These are phyloP conservation scores for Aradophagus sp. DNA, from an alignment of 1,140 invertebrate genomes.

Conservation along the genomic window DNA sequence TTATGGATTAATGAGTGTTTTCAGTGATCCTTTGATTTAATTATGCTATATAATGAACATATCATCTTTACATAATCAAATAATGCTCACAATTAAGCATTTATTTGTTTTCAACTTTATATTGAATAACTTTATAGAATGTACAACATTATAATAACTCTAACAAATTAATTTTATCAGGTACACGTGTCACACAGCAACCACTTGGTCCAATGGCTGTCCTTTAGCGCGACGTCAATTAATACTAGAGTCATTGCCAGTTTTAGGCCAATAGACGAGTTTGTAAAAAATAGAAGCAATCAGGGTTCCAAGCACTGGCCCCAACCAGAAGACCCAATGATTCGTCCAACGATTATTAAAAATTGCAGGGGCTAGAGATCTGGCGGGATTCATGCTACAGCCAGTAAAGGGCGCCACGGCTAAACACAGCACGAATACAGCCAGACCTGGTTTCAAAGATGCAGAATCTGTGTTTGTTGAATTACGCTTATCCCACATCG, in stretches of 20 bases:
- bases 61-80: too few relatives aligned
- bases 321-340: constrained; percentile 82
- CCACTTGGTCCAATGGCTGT: constrained; percentile 4
- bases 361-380: constrained; percentile 84
- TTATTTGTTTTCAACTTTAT: too few relatives aligned
- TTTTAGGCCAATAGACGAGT: constrained; percentile 46
- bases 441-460: constrained; percentile 79
- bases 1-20: too few relatives aligned
- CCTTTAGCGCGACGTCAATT: constrained; percentile 6
- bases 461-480: constrained; percentile 75
- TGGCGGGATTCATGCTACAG: constrained; percentile 87
- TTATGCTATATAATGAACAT: too few relatives aligned
- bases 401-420: constrained; percentile 82
- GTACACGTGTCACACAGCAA: constrained; percentile 11
- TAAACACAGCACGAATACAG: constrained; percentile 78
- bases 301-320: constrained; percentile 60
- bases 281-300: constrained; percentile 61
- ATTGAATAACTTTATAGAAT: background rate
- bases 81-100: too few relatives aligned
- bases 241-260: background rate
- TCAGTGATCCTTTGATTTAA: too few relatives aligned
- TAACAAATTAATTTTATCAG: constrained; percentile 13
- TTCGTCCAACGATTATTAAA: constrained; percentile 80
- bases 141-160: background rate
- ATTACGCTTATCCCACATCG: constrained; percentile 80